phyloP scores from a whole-genome alignment of 2,113 vertebrate species.

The Oxygymnocypris stewartii region DNA sequence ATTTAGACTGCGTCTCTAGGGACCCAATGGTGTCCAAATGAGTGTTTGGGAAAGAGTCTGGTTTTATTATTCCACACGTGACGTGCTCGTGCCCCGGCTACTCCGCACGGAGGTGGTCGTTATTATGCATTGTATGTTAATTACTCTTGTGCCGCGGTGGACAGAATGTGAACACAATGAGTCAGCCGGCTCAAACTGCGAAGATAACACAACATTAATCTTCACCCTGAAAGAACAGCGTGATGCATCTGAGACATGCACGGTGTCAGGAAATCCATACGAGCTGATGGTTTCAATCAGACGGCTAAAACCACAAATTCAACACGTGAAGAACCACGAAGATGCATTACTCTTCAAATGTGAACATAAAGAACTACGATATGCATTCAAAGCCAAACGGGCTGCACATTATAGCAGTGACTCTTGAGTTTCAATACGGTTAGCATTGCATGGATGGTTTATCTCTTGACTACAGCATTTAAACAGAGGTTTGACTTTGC shows the following conservation, averaged over 20 bases:
- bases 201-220: neutral
- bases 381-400: neutral
- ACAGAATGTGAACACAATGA: neutral
- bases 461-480: neutral
- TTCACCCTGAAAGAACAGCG: neutral
- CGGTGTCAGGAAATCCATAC: neutral
- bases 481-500: no score
- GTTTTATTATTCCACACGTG: neutral
- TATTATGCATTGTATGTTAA: conserved; percentile 41
- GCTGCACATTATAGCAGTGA: neutral
- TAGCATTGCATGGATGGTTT: neutral
- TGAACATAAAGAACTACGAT: neutral
- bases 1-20: neutral
- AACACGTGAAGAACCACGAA: neutral
- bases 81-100: neutral
- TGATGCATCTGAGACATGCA: conserved; percentile 1
- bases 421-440: neutral
- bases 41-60: neutral
- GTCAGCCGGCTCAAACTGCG: conserved; percentile 2
- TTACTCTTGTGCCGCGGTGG: neutral
- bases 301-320: neutral
- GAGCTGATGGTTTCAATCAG: neutral
- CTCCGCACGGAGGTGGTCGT: no score
- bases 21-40: neutral
- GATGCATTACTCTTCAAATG: neutral